Percentiles rank a stretch among this genome's conserved stretches.
phyloP scores from a whole-genome alignment of 2,797 vertebrate species.

The Myoxocephalus aenaeus region DNA sequence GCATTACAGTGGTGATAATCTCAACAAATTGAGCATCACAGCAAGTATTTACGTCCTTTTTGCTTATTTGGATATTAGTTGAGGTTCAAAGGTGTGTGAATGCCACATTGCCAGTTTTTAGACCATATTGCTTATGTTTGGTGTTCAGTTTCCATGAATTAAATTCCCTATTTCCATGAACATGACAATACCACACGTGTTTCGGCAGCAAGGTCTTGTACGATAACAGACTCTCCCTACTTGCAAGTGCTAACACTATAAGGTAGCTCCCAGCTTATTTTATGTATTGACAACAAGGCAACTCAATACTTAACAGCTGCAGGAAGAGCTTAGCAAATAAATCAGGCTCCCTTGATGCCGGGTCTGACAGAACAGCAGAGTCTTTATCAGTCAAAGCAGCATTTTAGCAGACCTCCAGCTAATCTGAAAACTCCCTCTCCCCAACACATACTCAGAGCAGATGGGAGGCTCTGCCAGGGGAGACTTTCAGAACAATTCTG shows the following conservation, averaged over 20 bases:
- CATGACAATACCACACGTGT: slow-evolving; percentile 15
- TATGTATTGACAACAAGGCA: slow-evolving; percentile 70
- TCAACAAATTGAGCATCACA: slow-evolving; percentile 10
- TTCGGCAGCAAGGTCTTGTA: slow-evolving; percentile 30
- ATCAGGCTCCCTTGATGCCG: slow-evolving; percentile 70
- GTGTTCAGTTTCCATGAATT: slow-evolving; percentile 4
- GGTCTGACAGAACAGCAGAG: slow-evolving; percentile 72
- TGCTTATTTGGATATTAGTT: background rate
- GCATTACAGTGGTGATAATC: slow-evolving; percentile 38
- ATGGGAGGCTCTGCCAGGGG: slow-evolving; percentile 75
- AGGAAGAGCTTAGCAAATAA: slow-evolving; percentile 76
- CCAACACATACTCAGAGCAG: slow-evolving; percentile 68
- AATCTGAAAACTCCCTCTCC: slow-evolving; percentile 68
- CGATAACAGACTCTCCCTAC: slow-evolving; percentile 55
- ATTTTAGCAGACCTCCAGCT: slow-evolving; percentile 76
- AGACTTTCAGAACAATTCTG: slow-evolving; percentile 69
- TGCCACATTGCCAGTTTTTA: slow-evolving; percentile 6
- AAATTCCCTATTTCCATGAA: slow-evolving; percentile 7
- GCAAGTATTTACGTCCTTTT: background rate
- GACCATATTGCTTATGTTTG: background rate
- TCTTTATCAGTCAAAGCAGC: slow-evolving; percentile 78
- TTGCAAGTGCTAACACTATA: slow-evolving; percentile 57
- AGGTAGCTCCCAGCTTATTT: slow-evolving; percentile 61
- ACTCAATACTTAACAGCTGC: slow-evolving; percentile 78
- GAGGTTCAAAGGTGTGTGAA: background rate